Evolutionary conservation across 92 coral and sea anemone species (phyloP), one percentile per base, ranked within the genome.

Genomic region (Heteractis magnifica): DNA sequence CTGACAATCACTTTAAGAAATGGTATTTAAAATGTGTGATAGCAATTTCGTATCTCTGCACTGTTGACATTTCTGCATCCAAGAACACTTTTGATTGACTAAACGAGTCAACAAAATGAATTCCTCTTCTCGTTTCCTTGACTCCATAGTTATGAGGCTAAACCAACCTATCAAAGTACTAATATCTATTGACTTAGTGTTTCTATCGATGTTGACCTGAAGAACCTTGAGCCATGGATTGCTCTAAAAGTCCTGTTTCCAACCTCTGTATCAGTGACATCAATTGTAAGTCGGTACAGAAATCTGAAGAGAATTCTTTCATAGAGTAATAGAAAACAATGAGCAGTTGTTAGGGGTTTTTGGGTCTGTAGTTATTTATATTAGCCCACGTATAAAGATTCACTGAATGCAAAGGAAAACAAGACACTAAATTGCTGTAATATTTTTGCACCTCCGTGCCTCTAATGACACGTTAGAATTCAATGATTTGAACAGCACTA

Each of bases 181-280:
- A 75, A 75, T 52, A 75, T n/a, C 56, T 75, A 26, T 82, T 75
- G 20, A 58, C 55, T 72, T 73, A 16, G 21, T 68, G 77, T 51
- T 75, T 56, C 86, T 8, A 72, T 13, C 62, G 64, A 59, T 82
- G 78, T 82, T 82, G 86, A 82, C 86, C 79, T 74, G 44, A 72
- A 74, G 79, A 82, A 74, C 79, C 16, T 60, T 10, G 6, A 44
- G 56, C 58, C 51, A 70, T 82, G 70, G 65, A 82, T 56, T 20
- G 65, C 84, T 56, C 7, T 70, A 8, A 15, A 44, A 16, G 64
- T 51, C 55, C 84, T 70, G 74, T 81, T 56, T 41, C 34, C 49
- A 14, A 68, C 60, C 18, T 51, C 84, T 68, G 55, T 70, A 26
- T 81, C 48, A 19, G 6, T 70, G 84, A 81, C 84, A 71, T 19